Percentiles rank a stretch among this genome's conserved stretches.
Evolutionary conservation across 2,113 vertebrate genomes (phyloP).

Genomic region (Siphamia tubifer): DNA sequence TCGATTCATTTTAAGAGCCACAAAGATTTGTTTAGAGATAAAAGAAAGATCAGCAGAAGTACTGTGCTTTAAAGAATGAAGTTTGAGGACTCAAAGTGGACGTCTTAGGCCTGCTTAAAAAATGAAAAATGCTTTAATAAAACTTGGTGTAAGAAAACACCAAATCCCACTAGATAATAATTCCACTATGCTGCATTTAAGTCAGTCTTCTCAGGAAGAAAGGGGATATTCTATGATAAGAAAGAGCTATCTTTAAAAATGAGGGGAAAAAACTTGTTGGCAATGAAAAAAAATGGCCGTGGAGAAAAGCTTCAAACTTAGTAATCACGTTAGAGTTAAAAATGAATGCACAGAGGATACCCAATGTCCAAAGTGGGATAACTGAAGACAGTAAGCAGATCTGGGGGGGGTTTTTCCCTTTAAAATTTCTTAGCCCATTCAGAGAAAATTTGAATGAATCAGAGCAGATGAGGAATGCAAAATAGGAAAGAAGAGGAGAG

Average conservation of each 20-base stretch:
- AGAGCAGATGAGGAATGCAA: conserved; percentile 13
- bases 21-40: conserved; percentile 6
- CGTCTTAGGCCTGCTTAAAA: not conserved
- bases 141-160: too few species aligned
- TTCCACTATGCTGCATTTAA: not conserved
- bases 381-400: conserved; percentile 19
- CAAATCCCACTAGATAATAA: not conserved
- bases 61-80: conserved; percentile 4
- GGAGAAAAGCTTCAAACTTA: not conserved
- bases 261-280: conserved; percentile 2
- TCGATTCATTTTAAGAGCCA: conserved; percentile 93
- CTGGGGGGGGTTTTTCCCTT: too few species aligned
- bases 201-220: not conserved
- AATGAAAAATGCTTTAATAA: not conserved
- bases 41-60: conserved; percentile 5
- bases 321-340: not conserved
- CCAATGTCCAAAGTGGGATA: not conserved
- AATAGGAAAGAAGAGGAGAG: conserved; percentile 22
- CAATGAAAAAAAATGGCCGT: conserved; percentile 31
- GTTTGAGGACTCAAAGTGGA: not conserved
- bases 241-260: not conserved
- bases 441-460: conserved; percentile 31
- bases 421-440: conserved; percentile 67
- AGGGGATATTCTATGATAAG: not conserved
- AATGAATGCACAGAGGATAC: not conserved